Evolutionary conservation across 2,113 vertebrate species (phyloP), one percentile per base, ranked within the genome.

Genomic region (Chaenogobius annularis): DNA sequence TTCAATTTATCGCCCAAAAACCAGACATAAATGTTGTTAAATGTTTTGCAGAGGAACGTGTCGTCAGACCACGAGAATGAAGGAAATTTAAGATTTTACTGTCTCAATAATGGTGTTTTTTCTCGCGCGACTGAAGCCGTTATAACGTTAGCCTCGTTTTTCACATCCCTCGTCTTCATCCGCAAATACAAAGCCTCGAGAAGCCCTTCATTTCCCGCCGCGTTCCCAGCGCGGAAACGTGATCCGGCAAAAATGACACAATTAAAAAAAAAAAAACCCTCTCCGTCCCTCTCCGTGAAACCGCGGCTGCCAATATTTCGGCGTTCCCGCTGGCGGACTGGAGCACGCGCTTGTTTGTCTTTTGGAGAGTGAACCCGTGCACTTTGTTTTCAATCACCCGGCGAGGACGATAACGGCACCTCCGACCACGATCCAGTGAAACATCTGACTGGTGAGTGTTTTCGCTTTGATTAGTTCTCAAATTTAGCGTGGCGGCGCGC

Each of bases 341-440:
- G 6, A 48, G 46, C 78, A 73, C 58, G 50, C 46, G 56, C 48
- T 50, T 67, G 71, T 71, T 76, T 69, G 50, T 66, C 66, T 85
- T 68, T 70, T 70, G 37, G 37, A 17, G 70, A 70, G 46, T 46
- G 61, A 70, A 71, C 35, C 20, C 66, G 74, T 83, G 58, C 76
- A 73, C 77, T 85, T 81, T 10, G 74, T 80, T 86, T 76, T 64
- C 71, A 81, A 82, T 40, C 71, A 68, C 70, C 86, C 73, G 73
- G 65, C 0, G 43, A 69, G 66, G 65, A 72, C 68, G 83, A 70
- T 55, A 14, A 59, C 35, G 67, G 54, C 66, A 15, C 46, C 50
- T 61, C 50, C 65, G 10, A 72, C 50, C 70, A 7, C 6, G 10
- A 26, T 22, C 56, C 72, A 20, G 19, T 8, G 31, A 70, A 40